These are phyloP conservation scores for Diprion similis DNA, from an alignment of 1,140 invertebrate genomes.

Conservation along the genomic window DNA sequence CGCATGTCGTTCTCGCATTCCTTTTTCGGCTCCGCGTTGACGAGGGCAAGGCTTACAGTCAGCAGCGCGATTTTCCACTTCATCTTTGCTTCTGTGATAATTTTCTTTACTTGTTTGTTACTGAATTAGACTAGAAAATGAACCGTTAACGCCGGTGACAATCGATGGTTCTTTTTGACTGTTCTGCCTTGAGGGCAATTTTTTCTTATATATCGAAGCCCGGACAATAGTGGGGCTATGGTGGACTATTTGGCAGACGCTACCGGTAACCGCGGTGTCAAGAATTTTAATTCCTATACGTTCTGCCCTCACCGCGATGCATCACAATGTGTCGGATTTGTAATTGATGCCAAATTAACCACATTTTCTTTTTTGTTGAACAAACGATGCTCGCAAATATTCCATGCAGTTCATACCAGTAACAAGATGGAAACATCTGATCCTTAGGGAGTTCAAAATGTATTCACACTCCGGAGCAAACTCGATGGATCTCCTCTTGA, in stretches of 20 bases:
- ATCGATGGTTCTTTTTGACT: slow-evolving; percentile 46
- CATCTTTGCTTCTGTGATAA: slow-evolving; percentile 28
- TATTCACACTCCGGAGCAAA: too few species aligned
- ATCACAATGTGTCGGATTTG: slow-evolving; percentile 39
- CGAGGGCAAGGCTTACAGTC: background rate
- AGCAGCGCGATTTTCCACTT: slow-evolving; percentile 19
- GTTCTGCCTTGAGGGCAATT: slow-evolving; percentile 42
- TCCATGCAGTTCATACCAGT: too few species aligned
- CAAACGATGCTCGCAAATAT: too few species aligned
- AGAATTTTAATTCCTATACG: slow-evolving; percentile 54
- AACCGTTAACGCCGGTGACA: background rate
- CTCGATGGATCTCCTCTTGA: too few species aligned
- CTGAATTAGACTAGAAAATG: background rate
- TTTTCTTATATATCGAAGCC: slow-evolving; percentile 57
- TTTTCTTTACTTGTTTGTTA: slow-evolving; percentile 34
- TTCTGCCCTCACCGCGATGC: slow-evolving; percentile 33
- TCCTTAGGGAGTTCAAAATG: too few species aligned
- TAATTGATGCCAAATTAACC: slow-evolving; percentile 1
- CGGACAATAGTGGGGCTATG: slow-evolving; percentile 42
- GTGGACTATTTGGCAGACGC: slow-evolving; percentile 60
- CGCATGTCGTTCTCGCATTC: slow-evolving; percentile 24
- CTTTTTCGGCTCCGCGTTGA: slow-evolving; percentile 19
- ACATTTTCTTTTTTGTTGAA: background rate
- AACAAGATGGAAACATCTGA: too few species aligned
- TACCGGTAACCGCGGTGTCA: slow-evolving; percentile 39